Percentiles rank a stretch among this genome's conserved stretches.
phyloP scores from a whole-genome alignment of 2,888 invertebrate species.

The Megaustenia siamemsis region DNA sequence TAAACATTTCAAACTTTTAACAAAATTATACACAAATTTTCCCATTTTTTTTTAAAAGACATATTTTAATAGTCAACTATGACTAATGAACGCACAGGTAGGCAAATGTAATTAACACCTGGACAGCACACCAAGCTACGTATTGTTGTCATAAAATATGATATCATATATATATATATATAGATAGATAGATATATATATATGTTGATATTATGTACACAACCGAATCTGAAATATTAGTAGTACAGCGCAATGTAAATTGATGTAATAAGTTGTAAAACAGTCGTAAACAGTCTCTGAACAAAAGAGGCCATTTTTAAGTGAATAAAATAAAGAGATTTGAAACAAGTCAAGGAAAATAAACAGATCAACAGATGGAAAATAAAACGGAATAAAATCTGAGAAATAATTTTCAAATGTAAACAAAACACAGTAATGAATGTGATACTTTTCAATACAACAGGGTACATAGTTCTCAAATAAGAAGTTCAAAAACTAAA shows the following conservation, averaged over 20 bases:
- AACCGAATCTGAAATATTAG: background rate
- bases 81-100: constrained; percentile 51
- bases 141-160: constrained; percentile 3
- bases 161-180: background rate
- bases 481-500: no score
- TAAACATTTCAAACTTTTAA: no score
- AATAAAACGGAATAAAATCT: background rate
- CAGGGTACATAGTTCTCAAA: no score
- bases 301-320: constrained; percentile 2
- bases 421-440: no score
- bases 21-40: no score
- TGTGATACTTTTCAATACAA: no score
- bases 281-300: background rate
- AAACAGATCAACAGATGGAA: background rate
- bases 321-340: background rate
- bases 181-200: background rate
- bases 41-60: background rate
- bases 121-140: constrained; percentile 48
- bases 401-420: no score
- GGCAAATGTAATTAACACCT: constrained; percentile 50
- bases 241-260: background rate
- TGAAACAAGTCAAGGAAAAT: constrained; percentile 1
- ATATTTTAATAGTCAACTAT: constrained; percentile 52
- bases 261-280: background rate
- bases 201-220: constrained; percentile 10